phyloP scores from a whole-genome alignment of 2,113 vertebrate genomes.

The Illadopsis cleaveri region DNA sequence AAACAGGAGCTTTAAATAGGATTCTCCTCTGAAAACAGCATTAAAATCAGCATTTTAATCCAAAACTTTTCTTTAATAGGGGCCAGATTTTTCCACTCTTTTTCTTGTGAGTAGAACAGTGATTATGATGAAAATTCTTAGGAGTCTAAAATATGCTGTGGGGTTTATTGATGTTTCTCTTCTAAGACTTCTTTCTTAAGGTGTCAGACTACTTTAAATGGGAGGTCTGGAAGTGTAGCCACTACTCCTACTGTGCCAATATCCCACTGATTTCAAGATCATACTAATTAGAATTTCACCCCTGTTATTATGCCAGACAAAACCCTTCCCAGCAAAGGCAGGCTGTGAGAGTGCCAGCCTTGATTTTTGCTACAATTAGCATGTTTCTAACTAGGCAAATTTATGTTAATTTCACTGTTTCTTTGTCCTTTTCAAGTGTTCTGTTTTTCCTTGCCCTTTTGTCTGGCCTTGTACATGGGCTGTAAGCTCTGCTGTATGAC shows the following conservation, averaged over 20 bases:
- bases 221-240: neutral
- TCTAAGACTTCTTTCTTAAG: neutral
- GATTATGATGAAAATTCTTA: neutral
- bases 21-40: neutral
- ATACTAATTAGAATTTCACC: slow-evolving; percentile 5
- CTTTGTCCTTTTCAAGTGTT: neutral
- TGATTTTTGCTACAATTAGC: neutral
- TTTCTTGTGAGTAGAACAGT: neutral
- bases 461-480: neutral
- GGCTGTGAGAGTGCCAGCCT: neutral
- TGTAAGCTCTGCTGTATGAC: neutral
- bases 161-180: neutral
- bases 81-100: neutral
- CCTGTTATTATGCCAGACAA: neutral
- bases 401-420: neutral
- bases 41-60: neutral
- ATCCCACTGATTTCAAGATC: slow-evolving; percentile 4
- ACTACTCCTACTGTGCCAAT: neutral
- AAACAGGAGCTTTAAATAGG: slow-evolving; percentile 2
- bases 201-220: neutral
- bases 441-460: neutral
- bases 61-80: neutral
- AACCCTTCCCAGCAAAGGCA: neutral
- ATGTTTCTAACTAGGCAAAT: neutral
- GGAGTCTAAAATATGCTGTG: neutral